Evolutionary conservation across 2,113 vertebrate genomes (phyloP), one percentile per base, ranked within the genome.

Genomic region (Leucoraja erinaceus): DNA sequence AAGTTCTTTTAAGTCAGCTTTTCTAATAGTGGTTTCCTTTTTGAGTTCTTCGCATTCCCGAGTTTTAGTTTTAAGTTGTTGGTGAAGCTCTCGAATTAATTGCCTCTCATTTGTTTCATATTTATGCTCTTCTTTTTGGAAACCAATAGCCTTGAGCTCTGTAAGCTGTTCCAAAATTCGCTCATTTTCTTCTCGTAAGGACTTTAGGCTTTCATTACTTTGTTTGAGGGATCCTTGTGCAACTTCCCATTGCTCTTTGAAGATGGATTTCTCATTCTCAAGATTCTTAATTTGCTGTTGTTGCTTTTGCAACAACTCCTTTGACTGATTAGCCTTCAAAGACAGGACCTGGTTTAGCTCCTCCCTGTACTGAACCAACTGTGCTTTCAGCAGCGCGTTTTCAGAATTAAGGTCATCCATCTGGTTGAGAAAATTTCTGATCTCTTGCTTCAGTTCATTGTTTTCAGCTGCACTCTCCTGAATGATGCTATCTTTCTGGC

Each of bases 401-500:
- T 98, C 97, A 2, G 97, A 98, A 94, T 98, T 97, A 14, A 98
- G 96, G 94, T 98, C 98, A 78, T 98, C 98, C 94, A 96, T 96
- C 93, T 96, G 96, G 94, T 97, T 96, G 11, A 98, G 93, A 7
- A 97, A 94, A 0, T 95, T 94, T 92, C 96, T 96, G 25, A 97
- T 93, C 59, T 98, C 97, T 79, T 97, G 94, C 94, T 97, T 97
- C 33, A 98, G 94, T 92, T 95, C 95, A 93, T 94, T 96, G 75
- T 86, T 94, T 93, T 97, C 95, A n/a, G 94, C 95, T 0, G 94
- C 94, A 61, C 93, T 96, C 12, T 95, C 95, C 76, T 95, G 94
- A 1, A 95, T 7, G 0, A 96, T 95, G 31, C 90, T 94, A 0
- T 97, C 96, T 94, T 94, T 96, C 33, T 96, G 94, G 76, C 88